A percentile compares a stretch with the other conserved stretches of the same genome.
These are phyloP conservation scores for Bombylius discolor DNA, from an alignment of 2,888 invertebrate genomes.

Conservation along the genomic window DNA sequence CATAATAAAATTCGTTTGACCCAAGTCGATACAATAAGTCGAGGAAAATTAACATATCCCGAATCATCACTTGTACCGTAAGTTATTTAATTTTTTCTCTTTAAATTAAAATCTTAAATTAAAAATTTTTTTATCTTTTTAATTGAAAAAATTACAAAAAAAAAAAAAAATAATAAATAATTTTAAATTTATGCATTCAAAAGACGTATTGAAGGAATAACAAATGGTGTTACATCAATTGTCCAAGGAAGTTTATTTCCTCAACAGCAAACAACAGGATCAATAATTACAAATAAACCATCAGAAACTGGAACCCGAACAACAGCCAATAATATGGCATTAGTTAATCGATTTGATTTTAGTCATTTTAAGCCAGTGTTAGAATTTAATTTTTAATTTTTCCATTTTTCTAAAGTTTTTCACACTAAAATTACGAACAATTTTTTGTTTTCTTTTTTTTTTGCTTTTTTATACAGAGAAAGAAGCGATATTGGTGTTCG, in stretches of 20 bases:
- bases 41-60: constrained; percentile 72
- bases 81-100: constrained; percentile 36
- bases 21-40: constrained; percentile 55
- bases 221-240: constrained; percentile 18
- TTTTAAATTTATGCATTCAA: background rate
- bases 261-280: constrained; percentile 6
- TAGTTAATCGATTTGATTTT: constrained; percentile 17
- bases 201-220: constrained; percentile 19
- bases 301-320: background rate
- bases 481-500: constrained; percentile 62
- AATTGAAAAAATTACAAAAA: no score
- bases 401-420: no score
- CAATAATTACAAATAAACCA: background rate
- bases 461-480: constrained; percentile 39
- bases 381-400: constrained; percentile 2
- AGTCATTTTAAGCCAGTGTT: constrained; percentile 19
- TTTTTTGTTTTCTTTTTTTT: no score
- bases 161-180: no score
- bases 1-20: constrained; percentile 54
- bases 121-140: background rate
- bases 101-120: background rate
- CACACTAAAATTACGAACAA: background rate
- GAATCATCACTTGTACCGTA: constrained; percentile 70
- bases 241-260: constrained; percentile 15
- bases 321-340: constrained; percentile 5